Conservation (phyloP, 2,797 vertebrate genomes). For the Micropoecilia bifurca region DNA sequence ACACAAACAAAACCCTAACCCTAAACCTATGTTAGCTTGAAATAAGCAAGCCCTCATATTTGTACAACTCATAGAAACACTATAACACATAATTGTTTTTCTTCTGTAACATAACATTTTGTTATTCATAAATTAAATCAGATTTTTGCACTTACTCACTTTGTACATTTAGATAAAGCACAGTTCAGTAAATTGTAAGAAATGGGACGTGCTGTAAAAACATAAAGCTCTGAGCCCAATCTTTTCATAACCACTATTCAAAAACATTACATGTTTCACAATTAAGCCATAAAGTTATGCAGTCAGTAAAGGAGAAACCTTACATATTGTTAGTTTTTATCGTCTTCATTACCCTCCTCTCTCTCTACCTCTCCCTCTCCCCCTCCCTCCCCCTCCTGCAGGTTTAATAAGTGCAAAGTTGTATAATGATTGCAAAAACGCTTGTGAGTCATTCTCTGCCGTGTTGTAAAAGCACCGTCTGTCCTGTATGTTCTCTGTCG, state of each 20-base stretch:
- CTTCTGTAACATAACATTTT: not conserved
- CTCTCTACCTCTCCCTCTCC: too few species aligned
- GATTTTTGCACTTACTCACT: not conserved
- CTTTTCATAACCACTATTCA: constrained; percentile 3
- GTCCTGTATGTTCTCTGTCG: constrained; percentile 3
- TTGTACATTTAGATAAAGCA: not conserved
- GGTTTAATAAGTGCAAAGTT: constrained; percentile 20
- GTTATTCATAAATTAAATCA: not conserved
- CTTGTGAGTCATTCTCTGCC: constrained; percentile 14
- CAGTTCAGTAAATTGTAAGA: not conserved
- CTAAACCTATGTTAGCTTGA: not conserved
- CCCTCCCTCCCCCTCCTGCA: not conserved
- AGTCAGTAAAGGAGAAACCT: not conserved
- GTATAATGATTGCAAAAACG: constrained; percentile 5
- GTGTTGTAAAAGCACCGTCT: not conserved
- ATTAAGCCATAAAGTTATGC: not conserved
- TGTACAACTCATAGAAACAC: not conserved
- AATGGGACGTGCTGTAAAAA: not conserved
- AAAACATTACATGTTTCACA: not conserved
- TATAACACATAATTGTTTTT: not conserved
- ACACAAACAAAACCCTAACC: not conserved
- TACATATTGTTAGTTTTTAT: not conserved
- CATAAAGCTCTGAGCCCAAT: not conserved
- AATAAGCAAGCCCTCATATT: not conserved
- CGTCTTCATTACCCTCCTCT: not conserved